Base-by-base conservation (phyloP, 1,140 invertebrate genomes). In the Yoshiicerus persimilis region DNA sequence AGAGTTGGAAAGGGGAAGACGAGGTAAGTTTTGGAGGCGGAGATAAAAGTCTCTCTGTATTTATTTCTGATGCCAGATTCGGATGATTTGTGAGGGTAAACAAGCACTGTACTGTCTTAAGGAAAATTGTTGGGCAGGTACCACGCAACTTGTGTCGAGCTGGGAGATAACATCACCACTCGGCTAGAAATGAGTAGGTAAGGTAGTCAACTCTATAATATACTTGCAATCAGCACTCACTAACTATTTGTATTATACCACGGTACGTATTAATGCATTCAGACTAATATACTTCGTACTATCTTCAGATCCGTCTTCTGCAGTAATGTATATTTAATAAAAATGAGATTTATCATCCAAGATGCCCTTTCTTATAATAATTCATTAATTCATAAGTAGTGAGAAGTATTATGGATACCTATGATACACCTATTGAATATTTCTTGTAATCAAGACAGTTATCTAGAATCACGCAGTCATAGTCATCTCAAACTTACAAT, bases 1-100 rank as follows among this genome's bases (percentile, higher is more conserved):
- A 38, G 75, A 66, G 62, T 66, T 66, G 34, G 75, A 80, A 80
- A 34, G 38, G 32, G 75, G 75, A 80, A 80, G 75, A 80, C 75
- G 75, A 80, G 75, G 30, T 80, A 80, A 80, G 32, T 80, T 80
- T 80, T 80, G 75, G 75, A 80, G 75, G 75, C 75, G 75, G 75
- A 80, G 75, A 80, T 80, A 80, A 80, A 80, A 80, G 75, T 80
- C 75, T 80, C 34, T 27, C 47, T 84, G 83, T 84, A 84, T 84
- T 84, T 84, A 84, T 84, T 84, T 84, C 83, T 47, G 83, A 84
- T 84, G 83, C 83, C 47, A 84, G 83, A 84, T 84, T 84, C 47
- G 83, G 41, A 62, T 84, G 83, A 84, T 84, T 84, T 84, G 83
- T 84, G 83, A 80, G 83, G 41, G 83, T 84, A 84, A 84, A 84